Conservation (phyloP, 1,140 invertebrate genomes). For the Colletes gigas region DNA sequence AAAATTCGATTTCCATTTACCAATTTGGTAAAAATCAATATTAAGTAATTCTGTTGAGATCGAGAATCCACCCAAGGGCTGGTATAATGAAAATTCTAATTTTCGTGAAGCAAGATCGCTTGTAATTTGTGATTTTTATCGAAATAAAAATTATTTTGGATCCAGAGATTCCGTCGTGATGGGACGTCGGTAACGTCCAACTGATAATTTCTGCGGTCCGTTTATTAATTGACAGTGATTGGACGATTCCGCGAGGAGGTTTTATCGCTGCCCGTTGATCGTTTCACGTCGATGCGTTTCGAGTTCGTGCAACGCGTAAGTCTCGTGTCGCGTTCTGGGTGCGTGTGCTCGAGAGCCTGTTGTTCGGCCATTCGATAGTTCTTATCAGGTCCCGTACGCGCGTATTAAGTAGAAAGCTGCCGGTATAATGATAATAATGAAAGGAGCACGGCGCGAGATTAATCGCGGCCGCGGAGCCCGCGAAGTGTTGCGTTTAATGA, state of each 20-base stretch:
- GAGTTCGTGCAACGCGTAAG: constrained; percentile 31
- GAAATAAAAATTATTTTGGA: too few species aligned
- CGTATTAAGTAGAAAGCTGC: constrained; percentile 56
- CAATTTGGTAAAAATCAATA: too few species aligned
- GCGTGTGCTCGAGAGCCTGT: constrained; percentile 8
- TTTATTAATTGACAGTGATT: constrained; percentile 32
- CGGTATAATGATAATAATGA: constrained; percentile 55
- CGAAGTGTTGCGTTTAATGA: constrained; percentile 50
- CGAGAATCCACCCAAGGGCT: too few species aligned
- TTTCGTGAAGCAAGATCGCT: too few species aligned
- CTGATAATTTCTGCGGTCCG: not conserved
- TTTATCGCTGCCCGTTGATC: constrained; percentile 30
- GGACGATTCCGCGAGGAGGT: constrained; percentile 5
- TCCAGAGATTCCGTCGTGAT: too few species aligned
- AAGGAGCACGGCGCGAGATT: constrained; percentile 32
- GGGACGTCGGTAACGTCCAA: not conserved
- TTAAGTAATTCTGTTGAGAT: too few species aligned
- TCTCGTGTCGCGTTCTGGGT: constrained; percentile 8
- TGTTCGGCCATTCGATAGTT: constrained; percentile 36
- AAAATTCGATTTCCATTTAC: too few species aligned
- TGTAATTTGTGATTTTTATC: too few species aligned
- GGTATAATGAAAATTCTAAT: too few species aligned
- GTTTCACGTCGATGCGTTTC: constrained; percentile 44
- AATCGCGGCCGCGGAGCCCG: constrained; percentile 26
- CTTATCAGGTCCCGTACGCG: constrained; percentile 48